A percentile compares a stretch with the other conserved stretches of the same genome.
Evolutionary conservation across 2,797 vertebrate species (phyloP).

Genomic region (Sarcoramphus papa): DNA sequence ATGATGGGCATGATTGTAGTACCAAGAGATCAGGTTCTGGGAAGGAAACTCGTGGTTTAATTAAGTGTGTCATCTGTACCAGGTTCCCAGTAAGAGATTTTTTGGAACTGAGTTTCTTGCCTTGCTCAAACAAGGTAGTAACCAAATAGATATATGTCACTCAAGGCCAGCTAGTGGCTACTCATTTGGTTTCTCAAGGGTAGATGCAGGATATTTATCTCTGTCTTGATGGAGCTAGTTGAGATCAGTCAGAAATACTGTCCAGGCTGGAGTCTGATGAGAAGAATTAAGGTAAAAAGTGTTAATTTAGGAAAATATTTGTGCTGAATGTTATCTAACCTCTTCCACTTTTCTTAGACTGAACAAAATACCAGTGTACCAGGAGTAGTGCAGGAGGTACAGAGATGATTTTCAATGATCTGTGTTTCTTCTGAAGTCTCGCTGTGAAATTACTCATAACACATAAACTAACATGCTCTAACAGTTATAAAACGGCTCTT

Average conservation of each 20-base stretch:
- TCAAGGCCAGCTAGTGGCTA: background rate
- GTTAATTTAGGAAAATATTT: background rate
- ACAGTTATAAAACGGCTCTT: background rate
- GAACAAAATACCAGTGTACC: background rate
- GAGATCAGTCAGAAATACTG: background rate
- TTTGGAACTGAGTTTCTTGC: background rate
- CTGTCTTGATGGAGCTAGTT: background rate
- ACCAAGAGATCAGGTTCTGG: background rate
- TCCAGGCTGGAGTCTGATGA: background rate
- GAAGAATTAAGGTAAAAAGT: background rate
- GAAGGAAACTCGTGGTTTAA: background rate
- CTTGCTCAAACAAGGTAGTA: background rate
- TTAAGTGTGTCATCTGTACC: background rate
- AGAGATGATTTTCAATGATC: background rate
- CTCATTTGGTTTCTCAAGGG: background rate
- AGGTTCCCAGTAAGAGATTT: background rate
- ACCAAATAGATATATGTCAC: background rate
- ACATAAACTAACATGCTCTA: background rate
- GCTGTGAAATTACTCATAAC: background rate
- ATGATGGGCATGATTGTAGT: background rate
- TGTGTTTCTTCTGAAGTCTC: background rate
- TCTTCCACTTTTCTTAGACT: background rate
- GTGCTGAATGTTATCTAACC: background rate
- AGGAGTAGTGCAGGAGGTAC: background rate
- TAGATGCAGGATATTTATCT: background rate